Base-by-base conservation (phyloP, 2,797 vertebrate species). In the Muraenolepis orangiensis region DNA sequence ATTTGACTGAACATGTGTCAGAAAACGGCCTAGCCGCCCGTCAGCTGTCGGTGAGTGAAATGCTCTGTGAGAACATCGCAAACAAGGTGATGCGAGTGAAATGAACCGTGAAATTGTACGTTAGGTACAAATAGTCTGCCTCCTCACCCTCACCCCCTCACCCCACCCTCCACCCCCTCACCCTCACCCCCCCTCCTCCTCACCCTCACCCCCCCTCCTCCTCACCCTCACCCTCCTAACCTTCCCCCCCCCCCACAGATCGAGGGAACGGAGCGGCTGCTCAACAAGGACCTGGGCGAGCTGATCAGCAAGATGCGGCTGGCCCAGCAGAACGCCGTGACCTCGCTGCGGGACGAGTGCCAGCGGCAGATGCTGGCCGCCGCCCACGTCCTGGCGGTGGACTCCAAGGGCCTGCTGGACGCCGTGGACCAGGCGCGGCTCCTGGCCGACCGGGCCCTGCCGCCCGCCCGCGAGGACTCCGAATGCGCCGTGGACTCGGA, bases 301-400 rank as follows among this genome's bases (percentile, higher is more conserved):
- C 93, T 98, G 72, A 97, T 98, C 87, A 93, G 85, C 66, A 97
- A 98, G 93, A 96, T 97, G 96, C 91, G 95, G 0, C 84, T 98
- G 88, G 95, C 96, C 0, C 96, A 97, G 92, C 96, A 97, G 92
- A 97, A 97, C 0, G 88, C 90, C 0, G 78, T 95, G 28, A 97
- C 96, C 0, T 95, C 96, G 0, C 92, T 98, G 79, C 95, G 93
- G 8, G 90, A 94, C n/a, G 95, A 96, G 68, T 98, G 96, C 80
- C 95, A 92, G 87, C 86, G 92, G 42, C 95, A 96, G 93, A 97
- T 98, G 96, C 78, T 98, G 82, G 90, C 92, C 0, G 95, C 96
- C 0, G 96, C 96, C 20, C 96, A 98, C 88, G 91, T 94, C 0
- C 86, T 98, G 83, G 96, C 96, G 0, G 92, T 97, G 73, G 96